phyloP scores from a whole-genome alignment of 1,140 invertebrate species.

The Drosophila repleta region DNA sequence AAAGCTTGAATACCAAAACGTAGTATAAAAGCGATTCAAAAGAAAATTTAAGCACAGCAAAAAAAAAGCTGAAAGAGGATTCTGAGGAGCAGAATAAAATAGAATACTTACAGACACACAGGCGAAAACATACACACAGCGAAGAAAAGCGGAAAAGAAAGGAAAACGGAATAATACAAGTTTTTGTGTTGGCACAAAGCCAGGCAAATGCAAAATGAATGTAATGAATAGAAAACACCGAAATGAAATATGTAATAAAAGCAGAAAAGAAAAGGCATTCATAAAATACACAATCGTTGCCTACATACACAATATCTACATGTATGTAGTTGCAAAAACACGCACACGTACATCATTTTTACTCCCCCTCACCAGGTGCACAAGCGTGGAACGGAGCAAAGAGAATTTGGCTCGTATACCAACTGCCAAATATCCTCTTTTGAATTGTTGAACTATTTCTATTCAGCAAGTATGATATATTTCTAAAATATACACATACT shows the following conservation, averaged over 20 bases:
- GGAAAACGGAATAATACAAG: constrained; percentile 54
- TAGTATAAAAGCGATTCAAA: constrained; percentile 62
- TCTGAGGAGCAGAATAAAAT: constrained; percentile 40
- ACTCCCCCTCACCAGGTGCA: background rate
- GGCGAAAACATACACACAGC: constrained; percentile 27
- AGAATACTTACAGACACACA: constrained; percentile 40
- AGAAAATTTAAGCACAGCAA: constrained; percentile 52
- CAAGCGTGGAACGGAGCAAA: background rate
- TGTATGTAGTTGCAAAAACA: background rate
- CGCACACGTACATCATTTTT: constrained; percentile 1
- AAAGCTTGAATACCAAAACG: constrained; percentile 49
- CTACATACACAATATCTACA: constrained; percentile 1
- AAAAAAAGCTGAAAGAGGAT: constrained; percentile 44
- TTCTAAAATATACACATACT: no score
- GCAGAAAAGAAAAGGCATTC: constrained; percentile 34
- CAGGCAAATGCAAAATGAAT: constrained; percentile 57
- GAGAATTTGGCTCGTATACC: background rate
- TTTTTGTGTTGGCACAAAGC: constrained; percentile 51
- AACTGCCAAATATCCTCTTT: background rate
- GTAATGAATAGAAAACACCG: constrained; percentile 50
- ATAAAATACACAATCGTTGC: constrained; percentile 6
- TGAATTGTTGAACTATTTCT: no score
- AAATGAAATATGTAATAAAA: constrained; percentile 52
- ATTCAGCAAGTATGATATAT: no score
- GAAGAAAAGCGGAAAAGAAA: constrained; percentile 52